A percentile compares a stretch with the other conserved stretches of the same genome.
phyloP scores from a whole-genome alignment of 1,140 invertebrate species.

The Pomacea maculata region DNA sequence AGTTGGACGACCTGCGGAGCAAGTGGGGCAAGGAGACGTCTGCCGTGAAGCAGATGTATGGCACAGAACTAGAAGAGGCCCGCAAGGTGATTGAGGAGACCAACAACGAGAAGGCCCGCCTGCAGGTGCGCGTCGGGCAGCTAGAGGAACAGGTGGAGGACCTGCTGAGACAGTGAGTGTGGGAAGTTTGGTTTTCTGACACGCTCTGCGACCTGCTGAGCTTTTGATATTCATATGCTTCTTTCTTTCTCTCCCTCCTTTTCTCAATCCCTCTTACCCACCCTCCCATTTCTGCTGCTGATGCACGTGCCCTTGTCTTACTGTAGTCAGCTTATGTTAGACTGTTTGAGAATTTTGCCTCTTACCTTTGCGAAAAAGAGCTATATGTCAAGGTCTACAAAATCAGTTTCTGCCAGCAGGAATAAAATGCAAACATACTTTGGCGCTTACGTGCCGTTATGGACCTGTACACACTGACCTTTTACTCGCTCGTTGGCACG shows the following conservation, averaged over 20 bases:
- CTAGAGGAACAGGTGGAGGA: slow-evolving; percentile 60
- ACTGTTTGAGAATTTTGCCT: too few species aligned
- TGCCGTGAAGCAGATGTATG: slow-evolving; percentile 68
- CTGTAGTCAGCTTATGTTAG: too few species aligned
- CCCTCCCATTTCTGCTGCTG: too few species aligned
- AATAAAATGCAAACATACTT: too few species aligned
- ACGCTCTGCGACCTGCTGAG: background rate
- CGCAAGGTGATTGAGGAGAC: slow-evolving; percentile 61
- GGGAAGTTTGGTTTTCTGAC: background rate
- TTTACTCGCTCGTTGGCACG: background rate
- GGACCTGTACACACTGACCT: background rate
- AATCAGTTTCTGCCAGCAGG: too few species aligned
- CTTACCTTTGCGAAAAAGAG: too few species aligned
- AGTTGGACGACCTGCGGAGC: slow-evolving; percentile 64
- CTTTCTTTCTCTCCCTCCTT: background rate
- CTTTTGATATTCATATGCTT: background rate
- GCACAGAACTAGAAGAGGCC: slow-evolving; percentile 64
- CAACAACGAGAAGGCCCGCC: slow-evolving; percentile 56
- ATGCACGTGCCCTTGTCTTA: too few species aligned
- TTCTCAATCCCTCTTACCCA: too few species aligned
- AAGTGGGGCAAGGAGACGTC: slow-evolving; percentile 68
- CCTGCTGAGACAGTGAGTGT: slow-evolving; percentile 32
- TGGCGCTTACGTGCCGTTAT: too few species aligned
- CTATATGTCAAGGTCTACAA: too few species aligned
- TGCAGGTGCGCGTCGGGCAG: slow-evolving; percentile 55